Conservation (phyloP, 2,797 vertebrate genomes). For the Notolabrus celidotus region DNA sequence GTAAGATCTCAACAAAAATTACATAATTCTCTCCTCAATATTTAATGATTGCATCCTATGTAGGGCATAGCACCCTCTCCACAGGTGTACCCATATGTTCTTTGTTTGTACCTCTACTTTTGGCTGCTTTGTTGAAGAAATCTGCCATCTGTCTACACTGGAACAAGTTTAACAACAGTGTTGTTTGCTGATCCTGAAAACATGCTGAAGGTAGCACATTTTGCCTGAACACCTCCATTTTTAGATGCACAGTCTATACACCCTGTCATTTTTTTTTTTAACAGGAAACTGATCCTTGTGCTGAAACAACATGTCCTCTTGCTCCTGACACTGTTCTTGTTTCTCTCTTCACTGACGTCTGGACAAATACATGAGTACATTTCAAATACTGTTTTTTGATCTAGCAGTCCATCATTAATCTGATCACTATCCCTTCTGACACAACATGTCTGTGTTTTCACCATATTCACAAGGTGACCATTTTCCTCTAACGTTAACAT, state of each 20-base stretch:
- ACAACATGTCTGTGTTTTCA: constrained; percentile 1
- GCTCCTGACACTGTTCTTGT: background rate
- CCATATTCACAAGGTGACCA: background rate
- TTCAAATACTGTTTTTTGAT: background rate
- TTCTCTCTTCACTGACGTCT: constrained; percentile 1
- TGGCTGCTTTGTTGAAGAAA: constrained; percentile 1
- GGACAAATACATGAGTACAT: background rate
- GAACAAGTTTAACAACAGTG: constrained; percentile 8
- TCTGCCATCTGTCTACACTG: constrained; percentile 17
- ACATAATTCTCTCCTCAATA: background rate
- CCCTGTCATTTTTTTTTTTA: background rate
- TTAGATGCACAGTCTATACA: constrained; percentile 6
- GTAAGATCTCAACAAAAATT: background rate
- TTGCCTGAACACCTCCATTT: background rate
- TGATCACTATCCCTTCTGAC: background rate
- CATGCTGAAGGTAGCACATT: background rate
- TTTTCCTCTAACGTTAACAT: background rate
- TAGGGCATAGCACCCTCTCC: background rate
- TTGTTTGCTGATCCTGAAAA: constrained; percentile 15
- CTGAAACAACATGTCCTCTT: constrained; percentile 13
- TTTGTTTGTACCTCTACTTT: constrained; percentile 11
- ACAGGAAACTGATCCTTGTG: constrained; percentile 2
- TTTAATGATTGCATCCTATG: constrained; percentile 9
- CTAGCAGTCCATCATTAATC: background rate
- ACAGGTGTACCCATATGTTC: constrained; percentile 17